Evolutionary conservation across 2,797 vertebrate genomes (phyloP), one percentile per base, ranked within the genome.

Genomic region (Pseudopleuronectes americanus): DNA sequence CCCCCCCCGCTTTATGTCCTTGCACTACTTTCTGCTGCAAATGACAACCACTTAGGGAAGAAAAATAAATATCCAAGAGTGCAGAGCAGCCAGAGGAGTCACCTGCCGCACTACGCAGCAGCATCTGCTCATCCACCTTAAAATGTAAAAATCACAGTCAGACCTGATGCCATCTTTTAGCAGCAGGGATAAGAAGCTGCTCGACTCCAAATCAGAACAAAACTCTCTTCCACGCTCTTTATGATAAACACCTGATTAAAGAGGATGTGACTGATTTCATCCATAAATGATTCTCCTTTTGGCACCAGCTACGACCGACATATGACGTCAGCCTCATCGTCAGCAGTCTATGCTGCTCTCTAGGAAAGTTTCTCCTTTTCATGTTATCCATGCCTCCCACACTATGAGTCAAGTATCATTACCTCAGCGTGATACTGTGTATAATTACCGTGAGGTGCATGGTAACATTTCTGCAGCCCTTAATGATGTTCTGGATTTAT

Each of bases 391-490:
- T 65, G 49, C 83, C 84, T 77, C 81, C 84, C 65, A 79, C 85
- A 36, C 71, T 48, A 8, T 76, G 79, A 86, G 72, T 83, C 73
- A 84, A 81, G 88, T 81, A 86, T 84, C 66, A 87, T 89, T 88
- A 89, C 87, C 86, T 55, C 83, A 80, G 80, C 47, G 49, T 81
- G 80, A 85, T 63, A 68, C 49, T 67, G 57, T 38, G 63, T 85
- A 60, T 91, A 84, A 91, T 91, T 90, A 91, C 58, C 33, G 36
- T 71, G 65, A 76, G 80, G 74, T 84, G 62, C 77, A 84, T 9
- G 64, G 72, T 83, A 73, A 87, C 74, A 83, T 85, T 85, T 82
- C 74, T 72, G 75, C 57, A 67, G 53, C 36, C 52, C 43, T 76
- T 89, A 89, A 89, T 92, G 70, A 87, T 82, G 69, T 64, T 74